phyloP scores from a whole-genome alignment of 2,797 vertebrate species.

The Ctenochaetus hawaiiensis region DNA sequence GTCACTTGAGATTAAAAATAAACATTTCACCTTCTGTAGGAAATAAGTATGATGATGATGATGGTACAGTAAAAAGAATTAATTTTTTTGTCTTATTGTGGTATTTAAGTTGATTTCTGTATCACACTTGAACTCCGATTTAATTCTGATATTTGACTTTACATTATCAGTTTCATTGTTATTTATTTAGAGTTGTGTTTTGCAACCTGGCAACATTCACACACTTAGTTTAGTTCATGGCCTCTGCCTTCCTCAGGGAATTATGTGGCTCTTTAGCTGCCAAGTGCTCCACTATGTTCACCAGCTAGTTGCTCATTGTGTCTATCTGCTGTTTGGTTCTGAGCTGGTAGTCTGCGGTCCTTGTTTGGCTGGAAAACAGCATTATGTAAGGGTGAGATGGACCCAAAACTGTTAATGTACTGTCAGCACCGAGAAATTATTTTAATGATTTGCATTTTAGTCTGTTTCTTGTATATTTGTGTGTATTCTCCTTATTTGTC shows the following conservation, averaged over 20 bases:
- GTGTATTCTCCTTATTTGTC: no score
- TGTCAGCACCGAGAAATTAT: no score
- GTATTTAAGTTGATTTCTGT: background rate
- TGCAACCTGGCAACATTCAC: background rate
- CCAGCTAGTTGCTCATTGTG: background rate
- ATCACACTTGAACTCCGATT: no score
- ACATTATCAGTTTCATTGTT: background rate
- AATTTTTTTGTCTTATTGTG: no score
- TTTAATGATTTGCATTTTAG: no score
- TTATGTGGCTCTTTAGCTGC: background rate
- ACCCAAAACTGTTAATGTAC: background rate
- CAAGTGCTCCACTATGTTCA: background rate
- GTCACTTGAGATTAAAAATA: constrained; percentile 17
- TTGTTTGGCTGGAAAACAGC: background rate
- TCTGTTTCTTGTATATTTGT: no score
- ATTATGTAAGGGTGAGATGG: background rate
- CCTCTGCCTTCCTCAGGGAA: background rate
- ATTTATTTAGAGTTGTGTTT: background rate
- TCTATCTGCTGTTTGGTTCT: background rate
- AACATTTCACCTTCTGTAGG: background rate
- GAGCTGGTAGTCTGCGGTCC: background rate
- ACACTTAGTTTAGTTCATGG: background rate
- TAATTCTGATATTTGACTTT: background rate
- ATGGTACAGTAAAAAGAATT: no score
- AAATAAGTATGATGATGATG: no score